Conservation (phyloP, 2,888 invertebrate genomes). For the Mythimna vitellina region DNA sequence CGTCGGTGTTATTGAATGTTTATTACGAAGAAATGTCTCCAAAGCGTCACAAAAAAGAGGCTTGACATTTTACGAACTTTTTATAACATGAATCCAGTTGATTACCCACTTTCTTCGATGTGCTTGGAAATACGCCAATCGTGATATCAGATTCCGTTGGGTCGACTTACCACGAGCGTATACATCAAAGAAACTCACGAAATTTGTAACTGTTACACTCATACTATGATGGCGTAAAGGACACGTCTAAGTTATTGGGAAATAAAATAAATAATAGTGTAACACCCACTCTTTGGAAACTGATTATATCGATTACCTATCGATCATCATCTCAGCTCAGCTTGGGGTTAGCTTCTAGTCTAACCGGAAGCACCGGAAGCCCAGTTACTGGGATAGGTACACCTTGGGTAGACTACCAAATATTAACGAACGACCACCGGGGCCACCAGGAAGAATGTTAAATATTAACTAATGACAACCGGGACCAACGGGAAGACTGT, state of each 20-base stretch:
- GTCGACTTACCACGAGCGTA: conserved; percentile 19
- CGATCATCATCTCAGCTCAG: too few species aligned
- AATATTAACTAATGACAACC: too few species aligned
- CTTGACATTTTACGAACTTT: conserved; percentile 59
- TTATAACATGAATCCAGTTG: conserved; percentile 59
- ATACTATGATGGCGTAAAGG: conserved; percentile 1
- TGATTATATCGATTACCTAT: too few species aligned
- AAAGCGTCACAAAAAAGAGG: conserved; percentile 54
- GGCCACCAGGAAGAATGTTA: too few species aligned
- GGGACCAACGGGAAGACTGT: too few species aligned
- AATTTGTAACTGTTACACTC: not conserved
- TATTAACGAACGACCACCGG: too few species aligned
- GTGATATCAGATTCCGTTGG: conserved; percentile 37
- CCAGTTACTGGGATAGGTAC: too few species aligned
- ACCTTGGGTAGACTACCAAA: too few species aligned
- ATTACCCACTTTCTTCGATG: conserved; percentile 48
- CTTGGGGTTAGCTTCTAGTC: too few species aligned
- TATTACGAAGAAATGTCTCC: conserved; percentile 47
- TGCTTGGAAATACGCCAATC: conserved; percentile 56
- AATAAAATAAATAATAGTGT: not conserved
- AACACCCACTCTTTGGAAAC: too few species aligned
- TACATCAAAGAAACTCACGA: conserved; percentile 24
- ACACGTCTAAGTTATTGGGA: not conserved
- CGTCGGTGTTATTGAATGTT: conserved; percentile 56
- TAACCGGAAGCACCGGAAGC: too few species aligned